Base-by-base conservation (phyloP, 1,140 invertebrate genomes). In the Bemisia tabaci region DNA sequence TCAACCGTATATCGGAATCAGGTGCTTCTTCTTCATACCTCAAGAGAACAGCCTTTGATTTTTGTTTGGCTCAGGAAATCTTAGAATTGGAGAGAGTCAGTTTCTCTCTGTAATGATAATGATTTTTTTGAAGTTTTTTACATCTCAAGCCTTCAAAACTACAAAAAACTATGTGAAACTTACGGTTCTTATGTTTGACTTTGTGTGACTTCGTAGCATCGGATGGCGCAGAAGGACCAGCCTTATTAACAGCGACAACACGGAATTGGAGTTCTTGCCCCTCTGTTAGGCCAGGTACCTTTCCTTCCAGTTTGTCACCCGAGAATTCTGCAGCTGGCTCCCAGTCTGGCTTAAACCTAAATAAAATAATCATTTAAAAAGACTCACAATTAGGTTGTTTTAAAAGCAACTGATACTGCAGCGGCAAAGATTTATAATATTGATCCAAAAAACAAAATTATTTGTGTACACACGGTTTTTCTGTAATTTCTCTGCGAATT, bases 201-300 rank as follows among this genome's bases (percentile, higher is more conserved):
- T 91, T 87, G 71, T 95, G 92, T 79, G 89, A 85, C 74, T 90
- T 89, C n/a, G 91, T 95, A 1, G 95, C 87, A 71, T 97, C 94
- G 24, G 94, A 97, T n/a, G 95, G 87, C 60, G 90, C 88, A 1
- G 94, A 95, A 2, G 82, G 85, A 60, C 97, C 97, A 62, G 94
- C 95, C 80, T 97, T 97, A 79, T 99, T 99, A 22, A 97, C 89
- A 12, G 97, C 95, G 71, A 92, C 85, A 1, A 99, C 85, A 65
- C 96, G 82, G 82, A 99, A 98, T 77, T 97, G 91, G 78, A 94
- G 97, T 78, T 96, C 91, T 59, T 89, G 89, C 60, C 91, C 87
- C 78, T 97, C 92, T 70, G 92, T 93, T 1, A 99, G 77, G 70
- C 90, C 91, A 22, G 86, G 84, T 21, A 98, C 88, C 76, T 89